phyloP scores from a whole-genome alignment of 1,140 invertebrate genomes.

The Drosophila kepulauana region DNA sequence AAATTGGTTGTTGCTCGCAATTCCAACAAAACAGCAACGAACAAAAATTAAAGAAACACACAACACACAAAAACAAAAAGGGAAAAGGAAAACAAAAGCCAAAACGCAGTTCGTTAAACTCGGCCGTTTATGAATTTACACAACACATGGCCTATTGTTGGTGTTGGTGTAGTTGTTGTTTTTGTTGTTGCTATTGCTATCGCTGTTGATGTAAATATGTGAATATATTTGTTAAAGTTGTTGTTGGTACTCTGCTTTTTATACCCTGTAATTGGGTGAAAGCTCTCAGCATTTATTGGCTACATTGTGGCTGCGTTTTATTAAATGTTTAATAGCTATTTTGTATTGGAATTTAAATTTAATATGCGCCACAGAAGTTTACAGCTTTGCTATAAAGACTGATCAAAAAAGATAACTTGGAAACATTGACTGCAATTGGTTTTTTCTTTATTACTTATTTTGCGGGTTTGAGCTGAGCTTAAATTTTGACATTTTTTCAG shows the following conservation, averaged over 20 bases:
- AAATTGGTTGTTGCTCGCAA: conserved; percentile 45
- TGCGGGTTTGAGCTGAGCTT: too few relatives aligned
- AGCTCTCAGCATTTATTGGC: background rate
- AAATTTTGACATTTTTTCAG: too few relatives aligned
- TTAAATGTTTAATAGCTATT: background rate
- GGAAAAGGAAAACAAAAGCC: conserved; percentile 46
- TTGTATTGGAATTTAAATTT: too few relatives aligned
- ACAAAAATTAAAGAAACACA: conserved; percentile 21
- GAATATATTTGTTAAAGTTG: conserved; percentile 17
- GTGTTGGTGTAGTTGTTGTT: conserved; percentile 39
- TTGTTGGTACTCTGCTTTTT: conserved; percentile 11
- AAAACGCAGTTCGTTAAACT: conserved; percentile 78
- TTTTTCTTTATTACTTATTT: too few relatives aligned
- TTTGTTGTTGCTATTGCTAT: conserved; percentile 4
- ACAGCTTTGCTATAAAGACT: too few relatives aligned
- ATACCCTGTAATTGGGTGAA: conserved; percentile 18
- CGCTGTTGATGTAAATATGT: conserved; percentile 5
- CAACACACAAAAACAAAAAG: conserved; percentile 12
- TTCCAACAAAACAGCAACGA: conserved; percentile 23
- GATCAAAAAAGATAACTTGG: too few relatives aligned
- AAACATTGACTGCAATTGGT: too few relatives aligned
- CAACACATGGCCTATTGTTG: conserved; percentile 57
- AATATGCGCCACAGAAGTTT: too few relatives aligned
- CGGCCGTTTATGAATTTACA: conserved; percentile 70
- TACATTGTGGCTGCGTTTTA: background rate